phyloP scores from a whole-genome alignment of 1,140 invertebrate species.

The Penaeus chinensis region DNA sequence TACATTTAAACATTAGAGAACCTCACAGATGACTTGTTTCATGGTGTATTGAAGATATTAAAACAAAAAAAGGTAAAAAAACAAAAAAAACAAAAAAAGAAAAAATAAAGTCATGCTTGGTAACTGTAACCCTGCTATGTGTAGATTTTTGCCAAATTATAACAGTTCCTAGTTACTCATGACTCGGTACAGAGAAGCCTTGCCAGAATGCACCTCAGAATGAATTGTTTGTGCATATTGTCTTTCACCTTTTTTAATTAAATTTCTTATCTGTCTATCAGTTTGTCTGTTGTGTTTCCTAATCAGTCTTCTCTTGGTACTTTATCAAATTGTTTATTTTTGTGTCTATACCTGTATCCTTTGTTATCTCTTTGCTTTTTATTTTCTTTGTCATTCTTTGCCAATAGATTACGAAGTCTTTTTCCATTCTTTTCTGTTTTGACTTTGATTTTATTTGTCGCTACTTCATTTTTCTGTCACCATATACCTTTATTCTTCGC shows the following conservation, averaged over 20 bases:
- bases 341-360: background rate
- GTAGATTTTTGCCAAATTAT: background rate
- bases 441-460: too few species aligned
- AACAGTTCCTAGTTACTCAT: background rate
- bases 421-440: background rate
- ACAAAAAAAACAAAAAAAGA: background rate
- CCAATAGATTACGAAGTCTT: background rate
- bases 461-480: too few species aligned
- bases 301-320: background rate
- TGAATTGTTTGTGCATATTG: background rate
- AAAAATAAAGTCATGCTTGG: conserved; percentile 8
- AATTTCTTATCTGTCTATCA: background rate
- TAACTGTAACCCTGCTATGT: background rate
- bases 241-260: conserved; percentile 7
- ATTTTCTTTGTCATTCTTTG: background rate
- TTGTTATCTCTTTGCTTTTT: background rate
- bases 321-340: background rate
- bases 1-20: too few species aligned
- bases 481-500: too few species aligned
- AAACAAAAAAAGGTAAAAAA: too few species aligned
- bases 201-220: conserved; percentile 28
- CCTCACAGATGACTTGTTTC: too few species aligned
- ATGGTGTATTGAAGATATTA: too few species aligned
- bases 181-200: background rate
- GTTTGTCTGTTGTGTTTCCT: background rate